Base-by-base conservation (phyloP, 1,140 invertebrate genomes). In the Temnothorax curvispinosus region DNA sequence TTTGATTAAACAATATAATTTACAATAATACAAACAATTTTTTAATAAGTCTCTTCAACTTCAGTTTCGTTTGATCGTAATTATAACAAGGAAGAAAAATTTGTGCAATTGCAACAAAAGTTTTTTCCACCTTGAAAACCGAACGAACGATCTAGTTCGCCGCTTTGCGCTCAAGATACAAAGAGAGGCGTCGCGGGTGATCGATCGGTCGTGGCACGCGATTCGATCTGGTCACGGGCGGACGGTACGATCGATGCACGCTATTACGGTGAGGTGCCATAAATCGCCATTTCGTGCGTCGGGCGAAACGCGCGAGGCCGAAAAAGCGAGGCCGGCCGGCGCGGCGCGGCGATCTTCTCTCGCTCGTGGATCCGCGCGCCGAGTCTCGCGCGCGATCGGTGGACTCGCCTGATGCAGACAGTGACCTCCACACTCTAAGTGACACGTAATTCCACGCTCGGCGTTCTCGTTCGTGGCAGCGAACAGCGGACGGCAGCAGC, bases 401-500 rank as follows among this genome's bases (percentile, higher is more conserved):
- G 15, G 71, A 21, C 52, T 56, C 71, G 52, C 18, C 1, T 41
- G 74, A 18, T 47, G 60, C 65, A 67, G 67, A 47, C 52, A 44
- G 50, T 86, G 87, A 88, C 87, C 76, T 88, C 87, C 87, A 87
- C 58, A 60, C 75, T 74, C 67, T 38, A 74, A 64, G 84, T 74
- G 84, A 88, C 47, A 76, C 85, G 76, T 86, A 74, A 78, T 60
- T 69, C 21, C 69, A 69, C 71, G 65, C 64, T 64, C 44, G 21
- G 52, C 54, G 15, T 77, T 77, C 75, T 44, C 65, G 56, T 65
- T 87, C 67, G 64, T 76, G 32, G 15, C 41, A 27, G 4, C 65
- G 65, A 7, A 21, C 65, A 27, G 38, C 65, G 8, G 62, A 27
- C 27, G 27, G 27, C 27, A 13, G 64, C 18, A 9, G 41, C 41